These are phyloP conservation scores for Drosophila sordidula DNA, from an alignment of 2,888 invertebrate species.

Conservation along the genomic window DNA sequence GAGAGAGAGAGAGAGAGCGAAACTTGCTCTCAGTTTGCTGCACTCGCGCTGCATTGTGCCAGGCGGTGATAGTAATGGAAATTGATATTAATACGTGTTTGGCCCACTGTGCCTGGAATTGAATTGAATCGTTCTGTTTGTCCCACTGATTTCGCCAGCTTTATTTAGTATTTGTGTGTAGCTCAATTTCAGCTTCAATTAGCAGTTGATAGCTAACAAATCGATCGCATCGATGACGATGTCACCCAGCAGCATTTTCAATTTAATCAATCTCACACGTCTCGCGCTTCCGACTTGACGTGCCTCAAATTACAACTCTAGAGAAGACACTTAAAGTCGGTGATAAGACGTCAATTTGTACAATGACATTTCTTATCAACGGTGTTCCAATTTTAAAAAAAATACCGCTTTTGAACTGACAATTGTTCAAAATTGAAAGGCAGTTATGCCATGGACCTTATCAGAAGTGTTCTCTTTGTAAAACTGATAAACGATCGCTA, in stretches of 20 bases:
- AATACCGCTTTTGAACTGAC: slow-evolving; percentile 16
- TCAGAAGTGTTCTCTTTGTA: neutral
- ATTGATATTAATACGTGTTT: slow-evolving; percentile 40
- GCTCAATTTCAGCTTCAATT: slow-evolving; percentile 66
- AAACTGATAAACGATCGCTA: neutral
- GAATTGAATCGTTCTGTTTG: slow-evolving; percentile 22
- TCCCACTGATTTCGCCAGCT: slow-evolving; percentile 35
- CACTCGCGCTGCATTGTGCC: slow-evolving; percentile 12
- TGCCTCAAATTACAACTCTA: neutral
- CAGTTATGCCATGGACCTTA: neutral
- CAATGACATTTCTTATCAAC: slow-evolving; percentile 45
- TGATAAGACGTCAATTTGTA: slow-evolving; percentile 40
- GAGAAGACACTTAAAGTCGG: neutral
- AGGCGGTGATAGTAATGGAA: slow-evolving; percentile 54
- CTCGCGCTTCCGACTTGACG: slow-evolving; percentile 2
- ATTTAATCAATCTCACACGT: slow-evolving; percentile 46
- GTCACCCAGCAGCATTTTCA: slow-evolving; percentile 42
- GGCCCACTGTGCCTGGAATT: slow-evolving; percentile 22
- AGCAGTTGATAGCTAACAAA: slow-evolving; percentile 56
- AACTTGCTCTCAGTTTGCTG: neutral
- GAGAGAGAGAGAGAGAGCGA: too few species aligned
- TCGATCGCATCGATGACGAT: slow-evolving; percentile 40
- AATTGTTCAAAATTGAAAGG: slow-evolving; percentile 17
- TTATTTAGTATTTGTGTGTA: slow-evolving; percentile 12
- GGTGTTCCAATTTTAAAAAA: slow-evolving; percentile 22